Conservation (phyloP, 2,113 vertebrate species). For the Microcebus jonahi region DNA sequence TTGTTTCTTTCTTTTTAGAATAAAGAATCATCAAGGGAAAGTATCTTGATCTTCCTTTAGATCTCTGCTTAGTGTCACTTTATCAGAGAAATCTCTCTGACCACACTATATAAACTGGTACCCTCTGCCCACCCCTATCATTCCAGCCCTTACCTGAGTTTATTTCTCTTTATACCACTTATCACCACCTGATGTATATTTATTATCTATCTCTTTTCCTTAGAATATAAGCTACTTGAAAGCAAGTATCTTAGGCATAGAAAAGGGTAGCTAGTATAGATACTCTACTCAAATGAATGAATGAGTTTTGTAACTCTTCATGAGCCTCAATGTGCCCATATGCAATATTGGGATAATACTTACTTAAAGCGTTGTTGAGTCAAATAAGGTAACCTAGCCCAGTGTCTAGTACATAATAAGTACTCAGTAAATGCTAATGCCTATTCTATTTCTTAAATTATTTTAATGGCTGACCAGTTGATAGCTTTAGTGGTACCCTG, state of each 20-base stretch:
- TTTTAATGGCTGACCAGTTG: not conserved
- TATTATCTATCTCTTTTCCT: slow-evolving; percentile 10
- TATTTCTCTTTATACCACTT: slow-evolving; percentile 30
- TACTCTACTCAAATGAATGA: not conserved
- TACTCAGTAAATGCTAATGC: not conserved
- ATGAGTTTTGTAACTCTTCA: not conserved
- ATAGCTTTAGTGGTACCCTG: not conserved
- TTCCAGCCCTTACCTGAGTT: not conserved
- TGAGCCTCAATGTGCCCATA: not conserved
- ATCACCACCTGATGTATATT: not conserved
- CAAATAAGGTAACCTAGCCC: not conserved
- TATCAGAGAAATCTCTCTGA: not conserved
- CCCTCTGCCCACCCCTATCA: not conserved
- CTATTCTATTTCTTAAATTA: slow-evolving; percentile 5
- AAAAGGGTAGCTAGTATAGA: not conserved
- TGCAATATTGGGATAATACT: not conserved
- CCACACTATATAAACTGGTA: not conserved
- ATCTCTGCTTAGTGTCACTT: not conserved
- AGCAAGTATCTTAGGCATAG: not conserved
- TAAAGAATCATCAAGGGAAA: too few species aligned
- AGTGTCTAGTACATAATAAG: not conserved
- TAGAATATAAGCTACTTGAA: not conserved
- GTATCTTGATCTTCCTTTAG: not conserved
- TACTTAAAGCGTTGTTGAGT: not conserved
- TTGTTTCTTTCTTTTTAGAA: too few species aligned